Evolutionary conservation across 92 coral and sea anemone genomes (phyloP).

Genomic region (Porites divaricata): DNA sequence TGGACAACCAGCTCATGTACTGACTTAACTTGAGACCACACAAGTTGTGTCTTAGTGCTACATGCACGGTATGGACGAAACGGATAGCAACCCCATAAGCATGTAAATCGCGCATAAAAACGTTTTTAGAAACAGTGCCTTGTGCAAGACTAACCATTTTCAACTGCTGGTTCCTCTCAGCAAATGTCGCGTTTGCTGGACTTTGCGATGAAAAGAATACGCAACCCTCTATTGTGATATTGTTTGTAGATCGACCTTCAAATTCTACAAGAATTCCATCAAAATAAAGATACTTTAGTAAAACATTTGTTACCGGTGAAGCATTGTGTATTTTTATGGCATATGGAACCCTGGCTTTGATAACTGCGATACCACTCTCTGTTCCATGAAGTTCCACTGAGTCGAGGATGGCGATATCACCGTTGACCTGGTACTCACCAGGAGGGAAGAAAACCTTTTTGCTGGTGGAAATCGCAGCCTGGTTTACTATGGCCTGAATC

Average conservation of each 20-base stretch:
- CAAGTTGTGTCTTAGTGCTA: constrained; percentile 12
- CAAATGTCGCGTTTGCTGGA: constrained; percentile 4
- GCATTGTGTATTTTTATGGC: constrained; percentile 17
- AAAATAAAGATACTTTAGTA: constrained; percentile 28
- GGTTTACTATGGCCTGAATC: constrained; percentile 43
- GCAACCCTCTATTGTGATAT: constrained; percentile 30
- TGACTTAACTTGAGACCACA: constrained; percentile 49
- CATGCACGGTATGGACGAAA: constrained; percentile 16
- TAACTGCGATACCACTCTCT: constrained; percentile 40
- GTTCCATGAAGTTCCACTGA: constrained; percentile 47
- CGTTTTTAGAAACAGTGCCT: constrained; percentile 2
- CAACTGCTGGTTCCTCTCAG: constrained; percentile 18
- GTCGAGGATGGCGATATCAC: constrained; percentile 25
- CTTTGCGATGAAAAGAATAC: constrained; percentile 45
- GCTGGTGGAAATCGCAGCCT: constrained; percentile 11
- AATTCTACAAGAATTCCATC: constrained; percentile 56
- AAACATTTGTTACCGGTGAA: not conserved
- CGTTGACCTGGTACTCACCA: constrained; percentile 52
- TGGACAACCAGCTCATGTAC: constrained; percentile 35
- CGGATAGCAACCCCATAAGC: constrained; percentile 40
- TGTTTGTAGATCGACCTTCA: not conserved
- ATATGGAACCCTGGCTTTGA: constrained; percentile 40
- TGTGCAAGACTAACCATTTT: not conserved
- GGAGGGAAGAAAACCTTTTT: constrained; percentile 62
- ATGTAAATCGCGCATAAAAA: constrained; percentile 38